Percentiles rank a stretch among this genome's conserved stretches.
Conservation (phyloP, 2,888 invertebrate species). For the Proisotoma minuta region DNA sequence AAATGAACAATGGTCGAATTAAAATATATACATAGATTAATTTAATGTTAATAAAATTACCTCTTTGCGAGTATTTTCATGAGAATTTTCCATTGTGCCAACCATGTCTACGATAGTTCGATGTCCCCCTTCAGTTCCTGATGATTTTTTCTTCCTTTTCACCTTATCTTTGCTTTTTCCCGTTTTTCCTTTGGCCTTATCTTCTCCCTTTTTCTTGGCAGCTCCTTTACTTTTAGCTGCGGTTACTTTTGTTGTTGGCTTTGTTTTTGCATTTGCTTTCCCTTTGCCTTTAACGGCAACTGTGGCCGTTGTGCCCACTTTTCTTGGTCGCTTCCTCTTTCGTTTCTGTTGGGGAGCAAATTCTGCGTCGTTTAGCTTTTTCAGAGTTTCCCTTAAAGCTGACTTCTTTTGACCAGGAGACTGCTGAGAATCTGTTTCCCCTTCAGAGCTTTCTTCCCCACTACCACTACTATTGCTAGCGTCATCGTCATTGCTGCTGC, state of each 20-base stretch:
- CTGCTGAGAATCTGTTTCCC: constrained; percentile 27
- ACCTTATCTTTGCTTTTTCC: constrained; percentile 9
- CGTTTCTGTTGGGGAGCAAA: constrained; percentile 9
- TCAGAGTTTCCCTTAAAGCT: constrained; percentile 37
- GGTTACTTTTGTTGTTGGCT: constrained; percentile 4
- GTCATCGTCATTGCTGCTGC: constrained; percentile 20
- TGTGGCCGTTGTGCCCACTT: constrained; percentile 7
- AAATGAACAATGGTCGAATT: not conserved
- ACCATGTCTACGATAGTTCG: constrained; percentile 21
- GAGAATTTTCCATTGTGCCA: constrained; percentile 5
- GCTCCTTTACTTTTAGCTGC: not conserved
- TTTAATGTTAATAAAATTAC: constrained; percentile 9
- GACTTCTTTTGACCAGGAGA: constrained; percentile 26
- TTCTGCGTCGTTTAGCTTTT: constrained; percentile 37
- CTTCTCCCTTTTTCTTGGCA: constrained; percentile 5
- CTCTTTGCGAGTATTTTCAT: constrained; percentile 35
- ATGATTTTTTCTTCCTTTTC: constrained; percentile 13
- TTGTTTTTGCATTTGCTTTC: not conserved
- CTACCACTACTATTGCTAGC: constrained; percentile 20
- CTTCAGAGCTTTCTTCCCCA: constrained; percentile 7
- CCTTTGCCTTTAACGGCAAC: constrained; percentile 5
- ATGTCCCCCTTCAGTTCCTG: constrained; percentile 7
- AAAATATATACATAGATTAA: constrained; percentile 8
- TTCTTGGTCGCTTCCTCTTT: constrained; percentile 30
- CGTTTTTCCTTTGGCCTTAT: constrained; percentile 2